Conservation (phyloP, 2,113 vertebrate species). For the Reinhardtius hippoglossoides region DNA sequence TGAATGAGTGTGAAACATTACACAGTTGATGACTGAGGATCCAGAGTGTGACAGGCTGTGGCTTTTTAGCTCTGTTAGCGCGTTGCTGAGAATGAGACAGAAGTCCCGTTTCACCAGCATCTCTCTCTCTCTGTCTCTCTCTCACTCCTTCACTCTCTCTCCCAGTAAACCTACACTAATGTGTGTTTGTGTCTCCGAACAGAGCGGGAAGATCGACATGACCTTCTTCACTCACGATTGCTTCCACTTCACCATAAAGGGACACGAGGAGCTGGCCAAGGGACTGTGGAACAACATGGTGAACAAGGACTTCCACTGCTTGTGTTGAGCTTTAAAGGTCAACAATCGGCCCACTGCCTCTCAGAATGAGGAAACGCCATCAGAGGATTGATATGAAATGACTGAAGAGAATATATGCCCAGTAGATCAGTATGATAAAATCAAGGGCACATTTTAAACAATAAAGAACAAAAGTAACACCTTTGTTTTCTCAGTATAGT, state of each 20-base stretch:
- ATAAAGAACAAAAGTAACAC: too few species aligned
- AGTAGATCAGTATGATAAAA: too few species aligned
- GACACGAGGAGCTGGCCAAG: slow-evolving; percentile 86
- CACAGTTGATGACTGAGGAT: slow-evolving; percentile 4
- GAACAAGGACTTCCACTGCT: slow-evolving; percentile 13
- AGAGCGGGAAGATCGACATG: slow-evolving; percentile 84
- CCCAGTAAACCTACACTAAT: background rate
- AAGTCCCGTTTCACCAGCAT: slow-evolving; percentile 5
- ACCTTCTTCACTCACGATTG: slow-evolving; percentile 86
- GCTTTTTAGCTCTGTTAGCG: slow-evolving; percentile 9
- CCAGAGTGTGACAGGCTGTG: slow-evolving; percentile 13
- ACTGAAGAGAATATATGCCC: background rate
- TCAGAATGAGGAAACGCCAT: background rate
- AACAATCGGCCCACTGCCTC: background rate
- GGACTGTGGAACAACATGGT: slow-evolving; percentile 90
- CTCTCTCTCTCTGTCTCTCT: background rate
- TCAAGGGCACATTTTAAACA: too few species aligned
- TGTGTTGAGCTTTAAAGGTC: slow-evolving; percentile 8
- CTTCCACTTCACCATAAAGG: slow-evolving; percentile 87
- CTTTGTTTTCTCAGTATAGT: background rate
- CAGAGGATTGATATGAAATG: background rate
- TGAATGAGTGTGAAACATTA: slow-evolving; percentile 9
- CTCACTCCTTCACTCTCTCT: too few species aligned
- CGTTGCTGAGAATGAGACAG: background rate
- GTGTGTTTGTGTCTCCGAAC: slow-evolving; percentile 28